Evolutionary conservation across 1,140 invertebrate species (phyloP), one percentile per base, ranked within the genome.

Genomic region (Planococcus citri): DNA sequence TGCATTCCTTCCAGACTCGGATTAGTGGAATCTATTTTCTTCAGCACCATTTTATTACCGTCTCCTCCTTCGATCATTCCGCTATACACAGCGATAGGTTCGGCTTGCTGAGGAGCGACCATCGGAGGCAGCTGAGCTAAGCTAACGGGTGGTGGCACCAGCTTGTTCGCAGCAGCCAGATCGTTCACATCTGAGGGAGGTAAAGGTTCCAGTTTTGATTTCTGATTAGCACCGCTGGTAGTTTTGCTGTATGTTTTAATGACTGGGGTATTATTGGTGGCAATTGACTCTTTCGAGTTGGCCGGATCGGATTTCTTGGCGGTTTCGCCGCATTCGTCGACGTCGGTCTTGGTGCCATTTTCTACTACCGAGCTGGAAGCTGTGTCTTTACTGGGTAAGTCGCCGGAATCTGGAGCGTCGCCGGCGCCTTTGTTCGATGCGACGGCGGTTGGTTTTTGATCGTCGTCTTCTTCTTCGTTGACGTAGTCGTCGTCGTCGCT

Each of bases 401-500:
- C n/a, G n/a, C n/a, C n/a, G n/a, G n/a, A n/a, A n/a, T n/a, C n/a
- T 41, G 75, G 74, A 24, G 76, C n/a, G 4, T 71, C 76, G 61
- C 78, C 75, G 24, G 78, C 75, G 22, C 75, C 75, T 25, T 70
- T 67, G 17, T 72, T 73, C 67, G 73, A 71, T 20, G 72, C 72
- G 57, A 74, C 71, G 4, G 74, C 75, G 21, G 74, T 70, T 27
- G 72, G 71, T 14, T 72, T 72, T 8, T 21, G 33, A 68, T 70
- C 70, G 29, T 12, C 29, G 1, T 69, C 20, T 60, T 72, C 69
- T 9, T 72, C 72, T 1, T 73, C 73, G n/a, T 70, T 64, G 1
- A 71, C 68, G 0, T 68, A 41, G 6, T 70, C 78, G 70, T 80
- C 78, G 4, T 78, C 75, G 38, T 79, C 79, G 12, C 77, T 69